Percentiles rank a stretch among this genome's conserved stretches.
Conservation (phyloP, 30 jellyfish, hydroid and myxozoan species). For the Hydractinia symbiolongicarpus region DNA sequence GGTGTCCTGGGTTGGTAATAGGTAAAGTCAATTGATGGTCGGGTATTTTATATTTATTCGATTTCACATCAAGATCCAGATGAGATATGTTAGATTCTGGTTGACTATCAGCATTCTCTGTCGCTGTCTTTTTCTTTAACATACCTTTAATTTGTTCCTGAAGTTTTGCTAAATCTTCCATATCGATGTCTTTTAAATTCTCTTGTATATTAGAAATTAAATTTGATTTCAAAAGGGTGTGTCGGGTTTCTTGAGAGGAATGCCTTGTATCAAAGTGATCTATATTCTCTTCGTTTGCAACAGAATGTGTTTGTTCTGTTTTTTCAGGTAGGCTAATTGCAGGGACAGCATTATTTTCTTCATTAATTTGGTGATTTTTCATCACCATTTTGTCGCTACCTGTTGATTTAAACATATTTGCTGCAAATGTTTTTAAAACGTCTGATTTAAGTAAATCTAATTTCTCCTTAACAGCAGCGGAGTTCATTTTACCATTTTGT, state of each 20-base stretch:
- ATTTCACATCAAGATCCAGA: constrained; percentile 32
- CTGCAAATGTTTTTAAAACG: too few relatives aligned
- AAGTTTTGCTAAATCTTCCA: constrained; percentile 10
- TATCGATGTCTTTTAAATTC: constrained; percentile 11
- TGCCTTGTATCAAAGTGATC: too few relatives aligned
- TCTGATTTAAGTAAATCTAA: too few relatives aligned
- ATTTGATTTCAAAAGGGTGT: background rate
- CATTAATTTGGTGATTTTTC: too few relatives aligned
- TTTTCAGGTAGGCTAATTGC: too few relatives aligned
- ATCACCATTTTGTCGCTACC: too few relatives aligned
- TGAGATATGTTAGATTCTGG: background rate
- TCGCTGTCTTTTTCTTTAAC: background rate
- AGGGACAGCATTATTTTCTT: too few relatives aligned
- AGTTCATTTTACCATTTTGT: background rate
- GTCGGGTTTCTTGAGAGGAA: too few relatives aligned
- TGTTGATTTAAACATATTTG: too few relatives aligned
- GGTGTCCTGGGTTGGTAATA: constrained; percentile 30
- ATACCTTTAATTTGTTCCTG: background rate
- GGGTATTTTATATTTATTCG: constrained; percentile 23
- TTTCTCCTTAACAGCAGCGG: too few relatives aligned
- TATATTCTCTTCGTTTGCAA: too few relatives aligned
- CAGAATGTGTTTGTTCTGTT: too few relatives aligned
- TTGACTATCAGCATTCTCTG: background rate
- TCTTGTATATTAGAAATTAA: constrained; percentile 23
- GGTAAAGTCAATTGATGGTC: constrained; percentile 35